Conservation (phyloP, 2,888 invertebrate genomes). For the Mythimna albipuncta region DNA sequence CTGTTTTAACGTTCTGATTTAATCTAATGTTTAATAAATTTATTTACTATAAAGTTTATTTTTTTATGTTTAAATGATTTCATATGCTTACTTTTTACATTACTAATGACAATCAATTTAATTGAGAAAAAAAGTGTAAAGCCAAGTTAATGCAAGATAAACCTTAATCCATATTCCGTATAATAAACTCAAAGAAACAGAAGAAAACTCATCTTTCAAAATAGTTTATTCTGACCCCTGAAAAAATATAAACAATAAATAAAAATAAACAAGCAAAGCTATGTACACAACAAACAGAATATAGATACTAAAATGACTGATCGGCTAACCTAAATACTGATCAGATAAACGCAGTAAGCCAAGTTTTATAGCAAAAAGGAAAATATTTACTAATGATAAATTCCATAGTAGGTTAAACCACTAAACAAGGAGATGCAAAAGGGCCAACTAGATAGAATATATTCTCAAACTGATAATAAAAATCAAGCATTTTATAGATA, state of each 20-base stretch:
- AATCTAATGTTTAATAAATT: neutral
- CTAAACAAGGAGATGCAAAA: conserved; percentile 22
- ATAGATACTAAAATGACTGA: conserved; percentile 48
- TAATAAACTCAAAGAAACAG: neutral
- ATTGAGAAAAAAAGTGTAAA: no score
- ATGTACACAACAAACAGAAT: conserved; percentile 33
- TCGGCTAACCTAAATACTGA: conserved; percentile 56
- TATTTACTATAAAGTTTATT: neutral
- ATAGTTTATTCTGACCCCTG: neutral
- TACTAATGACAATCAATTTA: no score
- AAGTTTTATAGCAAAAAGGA: conserved; percentile 54
- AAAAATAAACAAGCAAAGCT: conserved; percentile 27
- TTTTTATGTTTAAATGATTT: no score
- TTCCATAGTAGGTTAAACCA: conserved; percentile 62
- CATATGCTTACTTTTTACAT: no score
- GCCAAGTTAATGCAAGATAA: neutral
- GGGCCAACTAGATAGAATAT: neutral
- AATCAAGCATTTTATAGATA: conserved; percentile 27
- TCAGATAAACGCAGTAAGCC: conserved; percentile 54
- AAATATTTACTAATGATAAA: conserved; percentile 67
- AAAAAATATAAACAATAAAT: conserved; percentile 13
- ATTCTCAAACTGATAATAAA: conserved; percentile 14
- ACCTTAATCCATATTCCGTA: neutral
- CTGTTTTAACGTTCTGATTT: neutral
- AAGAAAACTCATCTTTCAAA: neutral